Base-by-base conservation (phyloP, 1,140 invertebrate species). In the Rhagoletis pomonella region DNA sequence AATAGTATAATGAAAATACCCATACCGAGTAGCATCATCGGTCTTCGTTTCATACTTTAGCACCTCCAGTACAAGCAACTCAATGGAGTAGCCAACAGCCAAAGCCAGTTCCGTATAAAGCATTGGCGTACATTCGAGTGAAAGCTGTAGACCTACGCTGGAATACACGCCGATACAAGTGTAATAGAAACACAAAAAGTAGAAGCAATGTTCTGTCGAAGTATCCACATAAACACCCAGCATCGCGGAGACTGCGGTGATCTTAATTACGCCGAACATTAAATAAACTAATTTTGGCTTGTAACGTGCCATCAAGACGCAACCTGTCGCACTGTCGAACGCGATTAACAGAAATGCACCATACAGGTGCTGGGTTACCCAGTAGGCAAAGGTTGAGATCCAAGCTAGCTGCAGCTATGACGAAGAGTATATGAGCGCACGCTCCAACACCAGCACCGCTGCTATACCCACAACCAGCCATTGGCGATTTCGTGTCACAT, bases 111-210 rank as follows among this genome's bases (percentile, higher is more conserved):
- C 91, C 3, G 90, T 88, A 39, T 91, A 91, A 12, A 92, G 89
- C 14, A 92, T 91, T 6, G 91, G 91, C 4, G 91, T 89, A 84
- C 89, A 90, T 55, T 92, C 91, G 3, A 92, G 86, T 0, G 92
- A 64, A 90, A 89, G 89, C 65, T 92, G 91, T 9, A 92, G 85
- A 0, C 88, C 88, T 64, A 92, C 90, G 19, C 90, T 91, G 50
- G 91, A 92, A 4, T 91, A 89, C 1, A 92, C 91, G 10, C 91
- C 91, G 55, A 90, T 50, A 17, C 88, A 89, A 29, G 88, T 55
- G 50, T 91, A 92, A 44, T 92, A 91, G 73, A 92, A 89, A 67
- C 90, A 91, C 0, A 92, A 86, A 77, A 92, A 92, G 73, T 91
- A 88, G 42, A 91, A 92, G 42, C 90, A 90, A 42, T 92, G 86